Base-by-base conservation (phyloP, 2,797 vertebrate genomes). In the Falco naumanni region DNA sequence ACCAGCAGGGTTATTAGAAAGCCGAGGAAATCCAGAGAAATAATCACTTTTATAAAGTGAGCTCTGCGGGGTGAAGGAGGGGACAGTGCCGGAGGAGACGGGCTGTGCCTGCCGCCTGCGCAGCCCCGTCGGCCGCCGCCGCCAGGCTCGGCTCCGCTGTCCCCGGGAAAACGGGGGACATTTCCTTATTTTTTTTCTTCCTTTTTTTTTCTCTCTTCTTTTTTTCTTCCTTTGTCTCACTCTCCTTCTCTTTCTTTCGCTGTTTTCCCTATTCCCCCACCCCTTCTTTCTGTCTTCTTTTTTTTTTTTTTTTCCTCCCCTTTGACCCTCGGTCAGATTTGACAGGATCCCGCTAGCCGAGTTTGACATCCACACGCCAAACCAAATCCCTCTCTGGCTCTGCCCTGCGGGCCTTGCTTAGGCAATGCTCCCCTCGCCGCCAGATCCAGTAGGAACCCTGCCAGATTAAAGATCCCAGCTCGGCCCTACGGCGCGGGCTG, bases 1-100 rank as follows among this genome's bases (percentile, higher is more conserved):
- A 92, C 90, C 89, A 85, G 87, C 69, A 66, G 70, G 80, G 85
- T 96, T 94, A 95, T 96, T 94, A 94, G 95, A 95, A 95, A 97
- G 95, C 95, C 68, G 71, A 87, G 86, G 94, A 96, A 97, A 97
- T 96, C 97, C 97, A 97, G 96, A 78, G 94, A 96, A 97, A 84
- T 76, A 96, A 93, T 89, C 72, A 95, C 93, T 95, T 95, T 96
- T 96, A 91, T 93, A 92, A 96, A 95, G 94, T 85, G 87, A 96
- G 95, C 84, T 92, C 80, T 18, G 78, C 61, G 94, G 93, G 95
- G 96, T 97, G 97, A 97, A 94, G 90, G 65, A 95, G 91, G 94
- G 95, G 97, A 83, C 95, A 97, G 83, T 61, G 90, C 90, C 68
- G 59, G 56, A 61, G 89, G 88, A 96, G 86, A n/a, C 45, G 41